These are phyloP conservation scores for Callipepla californica DNA, from an alignment of 2,113 vertebrate genomes.

Conservation along the genomic window DNA sequence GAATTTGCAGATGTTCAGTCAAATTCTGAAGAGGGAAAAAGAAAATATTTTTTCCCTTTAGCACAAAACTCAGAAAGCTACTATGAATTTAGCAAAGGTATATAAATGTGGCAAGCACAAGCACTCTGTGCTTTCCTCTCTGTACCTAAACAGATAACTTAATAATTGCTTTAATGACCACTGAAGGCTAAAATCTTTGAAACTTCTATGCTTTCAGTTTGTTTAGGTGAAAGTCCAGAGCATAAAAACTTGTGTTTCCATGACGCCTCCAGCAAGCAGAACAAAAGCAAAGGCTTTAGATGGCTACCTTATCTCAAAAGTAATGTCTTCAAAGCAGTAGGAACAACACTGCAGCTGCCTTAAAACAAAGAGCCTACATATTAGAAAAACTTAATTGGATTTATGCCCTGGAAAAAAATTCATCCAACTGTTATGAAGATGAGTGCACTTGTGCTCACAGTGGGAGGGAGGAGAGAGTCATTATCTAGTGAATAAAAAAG, in stretches of 20 bases:
- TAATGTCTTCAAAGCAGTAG: constrained; percentile 50
- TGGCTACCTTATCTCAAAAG: constrained; percentile 46
- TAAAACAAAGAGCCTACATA: constrained; percentile 24
- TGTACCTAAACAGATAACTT: not conserved
- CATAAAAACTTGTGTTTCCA: constrained; percentile 53
- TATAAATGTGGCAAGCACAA: not conserved
- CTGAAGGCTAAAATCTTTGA: not conserved
- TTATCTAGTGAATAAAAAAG: not conserved
- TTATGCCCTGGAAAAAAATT: not conserved
- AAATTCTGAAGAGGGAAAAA: not conserved
- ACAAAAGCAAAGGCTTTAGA: constrained; percentile 31
- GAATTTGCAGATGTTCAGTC: not conserved
- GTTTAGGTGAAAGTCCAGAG: constrained; percentile 27
- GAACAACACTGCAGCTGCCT: not conserved
- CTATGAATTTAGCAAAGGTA: not conserved
- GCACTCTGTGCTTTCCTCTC: rapidly evolving
- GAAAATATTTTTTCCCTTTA: rapidly evolving
- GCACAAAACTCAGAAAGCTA: not conserved
- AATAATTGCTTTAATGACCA: not conserved
- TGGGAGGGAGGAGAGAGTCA: not conserved
- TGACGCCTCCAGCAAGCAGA: constrained; percentile 1
- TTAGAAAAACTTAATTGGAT: constrained; percentile 3
- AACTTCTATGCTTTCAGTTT: not conserved
- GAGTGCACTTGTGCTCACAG: not conserved
- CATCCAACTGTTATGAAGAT: constrained; percentile 3